Evolutionary conservation across 2,797 vertebrate genomes (phyloP).

Genomic region (Chrysolophus pictus): DNA sequence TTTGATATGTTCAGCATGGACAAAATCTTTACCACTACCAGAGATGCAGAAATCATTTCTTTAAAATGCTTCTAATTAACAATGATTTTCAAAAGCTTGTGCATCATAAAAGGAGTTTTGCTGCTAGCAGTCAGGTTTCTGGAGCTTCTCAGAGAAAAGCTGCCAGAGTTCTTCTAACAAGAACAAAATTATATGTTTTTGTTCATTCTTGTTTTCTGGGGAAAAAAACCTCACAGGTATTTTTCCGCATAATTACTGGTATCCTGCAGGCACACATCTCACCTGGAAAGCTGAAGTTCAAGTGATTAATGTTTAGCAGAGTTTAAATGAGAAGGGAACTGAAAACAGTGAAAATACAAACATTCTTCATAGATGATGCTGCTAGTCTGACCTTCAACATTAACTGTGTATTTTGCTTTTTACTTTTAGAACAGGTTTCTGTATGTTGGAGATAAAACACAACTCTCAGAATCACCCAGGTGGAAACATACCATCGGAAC

Average conservation of each 20-base stretch:
- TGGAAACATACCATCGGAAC: not conserved
- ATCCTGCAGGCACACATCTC: not conserved
- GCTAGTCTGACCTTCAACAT: not conserved
- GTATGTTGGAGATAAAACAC: not conserved
- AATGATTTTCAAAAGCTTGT: not conserved
- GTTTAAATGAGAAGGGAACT: not conserved
- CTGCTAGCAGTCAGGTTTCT: not conserved
- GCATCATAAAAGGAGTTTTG: not conserved
- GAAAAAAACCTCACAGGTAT: not conserved
- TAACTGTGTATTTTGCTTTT: accelerated
- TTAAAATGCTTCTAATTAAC: not conserved
- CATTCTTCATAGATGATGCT: not conserved
- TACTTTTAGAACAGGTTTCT: not conserved
- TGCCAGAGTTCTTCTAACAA: constrained; percentile 5
- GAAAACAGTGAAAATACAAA: not conserved
- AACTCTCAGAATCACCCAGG: not conserved
- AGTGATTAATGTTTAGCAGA: not conserved
- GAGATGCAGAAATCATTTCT: not conserved
- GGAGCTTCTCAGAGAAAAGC: not conserved
- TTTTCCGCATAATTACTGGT: constrained; percentile 5
- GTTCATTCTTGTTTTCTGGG: constrained; percentile 1
- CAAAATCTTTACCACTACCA: not conserved
- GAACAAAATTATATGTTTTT: not conserved
- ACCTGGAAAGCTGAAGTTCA: constrained; percentile 28
- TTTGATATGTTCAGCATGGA: not conserved